Evolutionary conservation across 2,113 vertebrate species (phyloP).

Genomic region (Phalacrocorax pelagicus): DNA sequence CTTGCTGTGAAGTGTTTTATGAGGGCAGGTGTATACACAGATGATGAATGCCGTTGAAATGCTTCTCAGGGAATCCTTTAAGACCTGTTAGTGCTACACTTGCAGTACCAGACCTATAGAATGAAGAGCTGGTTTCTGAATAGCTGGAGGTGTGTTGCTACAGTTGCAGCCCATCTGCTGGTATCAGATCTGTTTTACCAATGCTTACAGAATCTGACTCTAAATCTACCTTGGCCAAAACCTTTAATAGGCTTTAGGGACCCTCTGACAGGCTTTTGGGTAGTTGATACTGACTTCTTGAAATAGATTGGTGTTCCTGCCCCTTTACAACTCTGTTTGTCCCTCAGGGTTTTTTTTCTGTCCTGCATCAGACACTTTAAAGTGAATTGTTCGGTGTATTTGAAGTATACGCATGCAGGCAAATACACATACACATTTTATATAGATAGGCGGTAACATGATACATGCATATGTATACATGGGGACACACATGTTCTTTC

Average conservation of each 20-base stretch:
- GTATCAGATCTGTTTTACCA: constrained; percentile 21
- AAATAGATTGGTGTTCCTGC: background rate
- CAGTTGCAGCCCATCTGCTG: constrained; percentile 36
- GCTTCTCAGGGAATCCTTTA: background rate
- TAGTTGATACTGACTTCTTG: background rate
- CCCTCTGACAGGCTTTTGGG: background rate
- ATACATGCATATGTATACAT: background rate
- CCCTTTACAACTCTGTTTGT: background rate
- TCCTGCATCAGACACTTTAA: background rate
- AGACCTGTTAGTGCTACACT: background rate
- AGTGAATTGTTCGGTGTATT: background rate
- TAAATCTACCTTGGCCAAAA: constrained; percentile 34
- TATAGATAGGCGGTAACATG: too few species aligned
- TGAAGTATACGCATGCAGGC: background rate
- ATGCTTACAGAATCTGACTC: background rate
- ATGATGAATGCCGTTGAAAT: background rate
- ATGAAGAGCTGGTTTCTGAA: background rate
- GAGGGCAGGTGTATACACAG: background rate
- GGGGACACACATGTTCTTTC: background rate
- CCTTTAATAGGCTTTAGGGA: constrained; percentile 51
- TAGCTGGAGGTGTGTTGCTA: background rate
- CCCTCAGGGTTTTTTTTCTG: background rate
- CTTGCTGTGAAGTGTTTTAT: background rate
- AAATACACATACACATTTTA: background rate
- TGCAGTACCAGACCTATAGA: rapidly evolving